These are phyloP conservation scores for Pollachius pollachius DNA, from an alignment of 2,113 vertebrate genomes.

Conservation along the genomic window DNA sequence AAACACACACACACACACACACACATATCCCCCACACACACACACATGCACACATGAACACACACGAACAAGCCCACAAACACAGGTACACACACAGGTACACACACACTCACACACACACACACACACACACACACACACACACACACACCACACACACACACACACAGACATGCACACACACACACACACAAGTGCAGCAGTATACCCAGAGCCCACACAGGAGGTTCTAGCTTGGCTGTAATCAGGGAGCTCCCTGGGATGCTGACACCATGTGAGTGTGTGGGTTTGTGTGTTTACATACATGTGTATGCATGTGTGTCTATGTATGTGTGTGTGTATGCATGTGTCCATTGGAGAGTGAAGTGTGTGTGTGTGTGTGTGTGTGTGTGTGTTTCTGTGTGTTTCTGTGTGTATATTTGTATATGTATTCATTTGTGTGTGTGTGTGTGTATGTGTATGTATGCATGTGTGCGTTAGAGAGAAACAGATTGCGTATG, in stretches of 20 bases:
- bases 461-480: constrained; percentile 11
- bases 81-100: constrained; percentile 9
- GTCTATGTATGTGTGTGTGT: not conserved
- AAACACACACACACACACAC: constrained; percentile 13
- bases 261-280: constrained; percentile 46
- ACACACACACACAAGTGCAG: constrained; percentile 41
- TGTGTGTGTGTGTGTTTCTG: not conserved
- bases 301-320: not conserved
- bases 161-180: constrained; percentile 42
- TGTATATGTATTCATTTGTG: not conserved
- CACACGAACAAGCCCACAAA: constrained; percentile 17
- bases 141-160: constrained; percentile 41
- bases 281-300: not conserved
- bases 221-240: constrained; percentile 65
- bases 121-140: constrained; percentile 17
- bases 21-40: constrained; percentile 3
- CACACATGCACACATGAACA: constrained; percentile 3
- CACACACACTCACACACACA: constrained; percentile 16
- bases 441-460: constrained; percentile 26
- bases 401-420: not conserved
- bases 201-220: constrained; percentile 56
- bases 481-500: too few species aligned
- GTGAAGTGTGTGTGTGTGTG: not conserved
- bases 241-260: constrained; percentile 69
- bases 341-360: too few species aligned